Evolutionary conservation across 2,888 invertebrate genomes (phyloP), one percentile per base, ranked within the genome.

Genomic region (Noctua janthina): DNA sequence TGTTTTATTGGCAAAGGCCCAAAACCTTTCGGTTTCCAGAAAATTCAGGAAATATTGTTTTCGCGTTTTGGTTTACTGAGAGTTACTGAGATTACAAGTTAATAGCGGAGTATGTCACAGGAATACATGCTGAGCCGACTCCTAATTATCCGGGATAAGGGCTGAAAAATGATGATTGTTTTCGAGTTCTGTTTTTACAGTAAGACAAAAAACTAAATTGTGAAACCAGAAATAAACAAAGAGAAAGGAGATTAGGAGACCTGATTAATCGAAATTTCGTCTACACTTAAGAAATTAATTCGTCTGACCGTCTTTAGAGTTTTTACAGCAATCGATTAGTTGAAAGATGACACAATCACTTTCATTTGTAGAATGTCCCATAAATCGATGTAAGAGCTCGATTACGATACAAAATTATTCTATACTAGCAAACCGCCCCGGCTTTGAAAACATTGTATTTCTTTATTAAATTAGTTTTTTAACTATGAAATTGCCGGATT

Each of bases 21-120:
- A 83, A 86, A 79, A 76, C 54, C 56, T 69, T 69, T 23, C 23
- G 49, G 56, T 69, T 71, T 68, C 39, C 54, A 79, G 70, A 69
- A 73, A 75, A 70, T 13, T 13, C 1, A 17, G 51, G 2, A 75
- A 69, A 78, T 13, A 29, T 59, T 64, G 17, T 62, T 10, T 76
- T 43, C 10, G 29, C 7, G n/a, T 15, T 73, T 66, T 39, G 43
- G 29, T 64, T n/a, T n/a, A n/a, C n/a, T n/a, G n/a, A n/a, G n/a
- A 7, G 17, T 7, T 62, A 35, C 29, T 17, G 62, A 64, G 15
- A 64, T 29, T 17, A 35, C 13, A 13, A 59, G 59, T 59, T 35
- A 17, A 35, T 7, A 64, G 35, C 17, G 7, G 35, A 64, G 64
- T 64, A 64, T 39, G 20, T 8, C 64, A 35, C 35, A 20, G 35